These are phyloP conservation scores for Synergus itoensis DNA, from an alignment of 2,888 invertebrate genomes.

Conservation along the genomic window DNA sequence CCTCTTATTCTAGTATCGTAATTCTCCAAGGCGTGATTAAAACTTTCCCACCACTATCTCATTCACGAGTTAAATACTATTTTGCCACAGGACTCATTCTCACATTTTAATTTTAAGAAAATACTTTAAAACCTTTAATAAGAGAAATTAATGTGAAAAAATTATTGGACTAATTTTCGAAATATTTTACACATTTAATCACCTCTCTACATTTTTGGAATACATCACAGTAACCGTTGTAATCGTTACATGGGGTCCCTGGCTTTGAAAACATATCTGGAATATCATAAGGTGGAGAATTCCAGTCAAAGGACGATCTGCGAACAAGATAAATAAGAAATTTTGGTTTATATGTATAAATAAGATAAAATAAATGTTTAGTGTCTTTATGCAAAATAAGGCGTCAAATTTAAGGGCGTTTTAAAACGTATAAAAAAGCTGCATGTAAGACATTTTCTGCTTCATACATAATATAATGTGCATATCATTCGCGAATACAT, in stretches of 20 bases:
- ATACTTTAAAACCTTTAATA: neutral
- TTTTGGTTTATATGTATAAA: neutral
- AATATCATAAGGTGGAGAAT: slow-evolving; percentile 92
- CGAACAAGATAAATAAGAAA: slow-evolving; percentile 45
- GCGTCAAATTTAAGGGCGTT: neutral
- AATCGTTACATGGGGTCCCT: slow-evolving; percentile 96
- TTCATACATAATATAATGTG: neutral
- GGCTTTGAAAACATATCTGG: slow-evolving; percentile 96
- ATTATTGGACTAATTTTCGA: neutral
- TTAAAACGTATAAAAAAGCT: neutral
- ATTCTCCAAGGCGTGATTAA: neutral
- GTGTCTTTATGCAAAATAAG: neutral
- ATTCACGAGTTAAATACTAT: neutral
- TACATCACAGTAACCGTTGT: slow-evolving; percentile 90
- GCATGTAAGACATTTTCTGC: neutral
- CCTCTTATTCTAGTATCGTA: neutral
- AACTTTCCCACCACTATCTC: neutral
- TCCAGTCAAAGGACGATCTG: slow-evolving; percentile 94
- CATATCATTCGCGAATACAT: neutral
- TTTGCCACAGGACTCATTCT: neutral
- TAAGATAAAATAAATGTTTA: neutral
- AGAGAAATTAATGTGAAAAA: neutral
- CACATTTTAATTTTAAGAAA: neutral
- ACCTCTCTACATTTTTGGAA: slow-evolving; percentile 90
- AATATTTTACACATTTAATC: slow-evolving; percentile 44